Base-by-base conservation (phyloP, 2,888 invertebrate genomes). In the Sussaba pulchella region DNA sequence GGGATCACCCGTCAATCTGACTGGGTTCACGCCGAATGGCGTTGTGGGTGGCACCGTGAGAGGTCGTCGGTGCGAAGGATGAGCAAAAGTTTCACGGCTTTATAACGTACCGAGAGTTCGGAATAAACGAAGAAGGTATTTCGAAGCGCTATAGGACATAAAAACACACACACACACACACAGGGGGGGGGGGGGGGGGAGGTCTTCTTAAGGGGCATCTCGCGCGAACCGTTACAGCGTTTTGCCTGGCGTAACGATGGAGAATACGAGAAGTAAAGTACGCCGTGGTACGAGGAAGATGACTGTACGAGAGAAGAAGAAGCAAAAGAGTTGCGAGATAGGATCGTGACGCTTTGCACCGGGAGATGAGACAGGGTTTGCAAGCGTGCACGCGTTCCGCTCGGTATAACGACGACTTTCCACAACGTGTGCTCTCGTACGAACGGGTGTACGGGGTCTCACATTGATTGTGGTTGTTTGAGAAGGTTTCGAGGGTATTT, bases 161-260 rank as follows among this genome's bases (percentile, higher is more conserved):
- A n/a, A n/a, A n/a, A n/a, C n/a, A n/a, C n/a, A n/a, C n/a, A n/a
- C n/a, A n/a, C 6, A 31, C 4, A 31, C 31, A 31, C 31, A 31
- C 31, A 31, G 4, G 6, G 2, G 6, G 4, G 31, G 31, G 6
- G 31, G 6, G 6, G 4, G 31, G 31, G 2, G 17, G 43, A 12
- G 10, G 71, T 52, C 57, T 64, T 69, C 69, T 64, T 50, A 81
- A 73, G 81, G 81, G 77, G 2, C 10, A 81, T 81, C 73, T 61
- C 73, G 43, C 47, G 36, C 73, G 73, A 81, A 81, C 81, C 81
- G 81, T 81, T 81, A 81, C 54, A 9, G 31, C 64, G 70, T 70
- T 73, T 77, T 71, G 70, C 70, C 57, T 78, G 70, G 26, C 61
- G 66, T 43, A 73, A 73, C 76, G 45, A 64, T 47, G 69, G 21